Base-by-base conservation (phyloP, 2,797 vertebrate genomes). In the Pantherophis vulpinus region DNA sequence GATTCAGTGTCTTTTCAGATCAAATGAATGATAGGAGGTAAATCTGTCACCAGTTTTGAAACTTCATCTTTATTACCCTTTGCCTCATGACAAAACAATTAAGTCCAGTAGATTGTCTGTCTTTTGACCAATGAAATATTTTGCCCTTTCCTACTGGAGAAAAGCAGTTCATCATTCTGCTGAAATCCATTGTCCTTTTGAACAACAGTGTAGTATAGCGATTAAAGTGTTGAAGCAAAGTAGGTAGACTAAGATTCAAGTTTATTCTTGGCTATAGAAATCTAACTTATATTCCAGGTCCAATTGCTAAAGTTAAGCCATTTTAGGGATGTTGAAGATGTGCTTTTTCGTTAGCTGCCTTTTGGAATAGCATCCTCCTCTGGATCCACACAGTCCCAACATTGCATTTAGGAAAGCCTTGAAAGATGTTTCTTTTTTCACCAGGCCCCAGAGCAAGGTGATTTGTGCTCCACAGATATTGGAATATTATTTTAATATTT, bases 1-100 rank as follows among this genome's bases (percentile, higher is more conserved):
- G 96, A 97, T 95, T 97, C 96, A 95, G 95, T 96, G 94, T 96
- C 96, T 97, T 94, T 93, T 94, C 87, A 95, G 93, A 95, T 95
- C 93, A 92, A 89, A 87, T 32, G n/a, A 95, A 60, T 37, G 61
- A 93, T 20, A 92, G 60, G 79, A 95, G 91, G 55, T 5, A 2
- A 86, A 70, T 27, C 92, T 89, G 37, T 96, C 96, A 96, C 96
- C 96, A 96, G 0, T 91, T 95, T 90, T 10, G n/a, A 54, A 90
- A 47, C 93, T 94, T 93, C 61, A 27, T 37, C 91, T 94, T 94
- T 20, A 70, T 87, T 93, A 20, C 32, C 11, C 18, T 29, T 23
- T 89, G 6, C 51, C n/a, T 90, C 60, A 29, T 18, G 42, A 83
- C 92, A 93, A 92, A 93, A 87, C 66, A 91, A 88, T 55, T 88